Evolutionary conservation across 2,113 vertebrate genomes (phyloP).

Genomic region (Morone chrysops): DNA sequence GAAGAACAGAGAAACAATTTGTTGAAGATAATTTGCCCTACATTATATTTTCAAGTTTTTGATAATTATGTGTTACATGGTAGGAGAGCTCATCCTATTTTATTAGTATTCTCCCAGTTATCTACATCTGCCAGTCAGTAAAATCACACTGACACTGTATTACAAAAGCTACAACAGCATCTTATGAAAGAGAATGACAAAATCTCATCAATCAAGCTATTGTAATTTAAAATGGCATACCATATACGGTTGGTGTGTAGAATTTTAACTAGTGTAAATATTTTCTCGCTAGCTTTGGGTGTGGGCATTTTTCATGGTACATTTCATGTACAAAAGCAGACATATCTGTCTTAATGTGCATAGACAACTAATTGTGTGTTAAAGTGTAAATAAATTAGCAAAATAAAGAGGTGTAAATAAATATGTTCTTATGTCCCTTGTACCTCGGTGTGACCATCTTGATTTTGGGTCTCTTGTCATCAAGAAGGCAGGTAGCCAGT

Average conservation of each 20-base stretch:
- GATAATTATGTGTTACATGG: background rate
- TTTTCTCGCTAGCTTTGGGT: background rate
- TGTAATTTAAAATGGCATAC: background rate
- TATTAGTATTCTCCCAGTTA: background rate
- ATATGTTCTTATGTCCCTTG: background rate
- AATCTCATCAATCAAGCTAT: background rate
- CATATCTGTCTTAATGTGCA: background rate
- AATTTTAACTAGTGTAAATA: background rate
- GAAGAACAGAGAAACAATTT: background rate
- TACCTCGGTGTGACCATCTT: conserved; percentile 93
- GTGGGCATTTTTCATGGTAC: background rate
- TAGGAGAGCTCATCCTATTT: background rate
- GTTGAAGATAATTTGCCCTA: background rate
- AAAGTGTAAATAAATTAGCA: background rate
- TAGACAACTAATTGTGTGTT: background rate
- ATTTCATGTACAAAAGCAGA: background rate
- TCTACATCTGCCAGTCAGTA: conserved; percentile 1
- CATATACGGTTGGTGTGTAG: background rate
- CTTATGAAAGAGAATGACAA: background rate
- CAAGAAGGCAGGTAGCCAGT: conserved; percentile 91
- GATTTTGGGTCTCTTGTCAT: conserved; percentile 91
- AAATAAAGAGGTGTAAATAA: too few relatives aligned
- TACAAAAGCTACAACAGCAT: background rate
- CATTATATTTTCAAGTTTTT: background rate
- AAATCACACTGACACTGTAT: background rate